Conservation (phyloP, 2,888 invertebrate species). For the Myathropa florea region DNA sequence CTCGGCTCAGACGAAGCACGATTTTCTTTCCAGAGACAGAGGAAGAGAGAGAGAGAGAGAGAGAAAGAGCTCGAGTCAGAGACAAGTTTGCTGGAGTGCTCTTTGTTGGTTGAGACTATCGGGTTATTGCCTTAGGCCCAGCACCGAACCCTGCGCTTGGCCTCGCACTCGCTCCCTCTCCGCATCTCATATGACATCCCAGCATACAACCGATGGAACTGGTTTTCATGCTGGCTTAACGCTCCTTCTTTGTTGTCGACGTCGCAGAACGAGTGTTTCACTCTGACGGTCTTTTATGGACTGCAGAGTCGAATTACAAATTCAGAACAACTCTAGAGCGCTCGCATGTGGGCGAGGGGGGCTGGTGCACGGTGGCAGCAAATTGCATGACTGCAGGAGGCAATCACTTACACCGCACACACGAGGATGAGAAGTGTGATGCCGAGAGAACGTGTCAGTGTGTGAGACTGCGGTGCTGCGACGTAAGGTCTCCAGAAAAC, state of each 20-base stretch:
- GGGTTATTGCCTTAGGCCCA: slow-evolving; percentile 49
- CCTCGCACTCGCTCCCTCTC: slow-evolving; percentile 8
- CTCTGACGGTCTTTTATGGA: slow-evolving; percentile 30
- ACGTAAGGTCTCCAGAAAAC: slow-evolving; percentile 40
- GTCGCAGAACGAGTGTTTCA: slow-evolving; percentile 11
- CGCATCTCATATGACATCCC: slow-evolving; percentile 6
- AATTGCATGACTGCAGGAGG: slow-evolving; percentile 64
- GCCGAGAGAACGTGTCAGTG: background rate
- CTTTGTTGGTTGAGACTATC: slow-evolving; percentile 11
- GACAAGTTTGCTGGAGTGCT: slow-evolving; percentile 17
- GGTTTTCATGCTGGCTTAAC: slow-evolving; percentile 35
- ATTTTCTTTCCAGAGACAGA: slow-evolving; percentile 21
- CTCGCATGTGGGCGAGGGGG: background rate
- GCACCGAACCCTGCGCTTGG: slow-evolving; percentile 18
- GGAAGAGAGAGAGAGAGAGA: background rate
- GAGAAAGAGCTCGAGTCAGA: background rate
- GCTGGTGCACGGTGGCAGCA: slow-evolving; percentile 9
- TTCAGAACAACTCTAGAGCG: slow-evolving; percentile 21
- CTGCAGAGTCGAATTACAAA: slow-evolving; percentile 40
- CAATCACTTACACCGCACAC: slow-evolving; percentile 40
- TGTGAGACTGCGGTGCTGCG: slow-evolving; percentile 16
- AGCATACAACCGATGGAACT: slow-evolving; percentile 23
- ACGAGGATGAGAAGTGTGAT: background rate
- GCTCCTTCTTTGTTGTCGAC: slow-evolving; percentile 1
- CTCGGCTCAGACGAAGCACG: background rate